Evolutionary conservation across 92 coral and sea anemone species (phyloP), one percentile per base, ranked within the genome.

Genomic region (Zoanthus sansibaricus): DNA sequence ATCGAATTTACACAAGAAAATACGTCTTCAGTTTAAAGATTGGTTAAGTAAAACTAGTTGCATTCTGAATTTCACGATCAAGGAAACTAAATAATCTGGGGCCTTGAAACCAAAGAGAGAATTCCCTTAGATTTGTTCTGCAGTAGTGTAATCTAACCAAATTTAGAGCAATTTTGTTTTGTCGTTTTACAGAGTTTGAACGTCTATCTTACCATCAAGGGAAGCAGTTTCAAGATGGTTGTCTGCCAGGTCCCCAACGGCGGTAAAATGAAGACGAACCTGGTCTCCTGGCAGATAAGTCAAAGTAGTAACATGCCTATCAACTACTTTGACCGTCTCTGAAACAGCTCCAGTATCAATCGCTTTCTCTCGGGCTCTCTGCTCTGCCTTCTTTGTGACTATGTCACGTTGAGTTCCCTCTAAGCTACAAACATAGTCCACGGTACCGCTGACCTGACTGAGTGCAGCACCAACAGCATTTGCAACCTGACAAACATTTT

Each of bases 401-500:
- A 88, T 82, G 7, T 92, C 91, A 46, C 95, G 94, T 12, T 95
- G 86, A 77, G 75, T 95, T 46, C 72, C 71, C 33, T 78, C 92
- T 69, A 95, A 56, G 77, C 92, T 83, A 76, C 88, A 83, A 15
- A 96, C 95, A 48, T 79, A 86, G 72, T 96, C 98, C 37, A 93
- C 94, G 1, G 84, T 89, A n/a, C 96, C 99, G 84, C 96, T 93
- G 66, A 96, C 95, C 88, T 96, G 93, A 74, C 99, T 92, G 14
- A 96, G 90, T 45, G 98, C 99, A 30, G 99, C 96, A 69, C 98
- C 99, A 58, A 95, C 97, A 18, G 99, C 98, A 87, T 96, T 96
- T 47, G 98, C 98, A 51, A 94, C 96, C 98, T 96, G 37, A 10
- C 3, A 54, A 76, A 76, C 46, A 31, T 2, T 52, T 51, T 25